Conservation (phyloP, 2,797 vertebrate genomes). For the Karalla daura region DNA sequence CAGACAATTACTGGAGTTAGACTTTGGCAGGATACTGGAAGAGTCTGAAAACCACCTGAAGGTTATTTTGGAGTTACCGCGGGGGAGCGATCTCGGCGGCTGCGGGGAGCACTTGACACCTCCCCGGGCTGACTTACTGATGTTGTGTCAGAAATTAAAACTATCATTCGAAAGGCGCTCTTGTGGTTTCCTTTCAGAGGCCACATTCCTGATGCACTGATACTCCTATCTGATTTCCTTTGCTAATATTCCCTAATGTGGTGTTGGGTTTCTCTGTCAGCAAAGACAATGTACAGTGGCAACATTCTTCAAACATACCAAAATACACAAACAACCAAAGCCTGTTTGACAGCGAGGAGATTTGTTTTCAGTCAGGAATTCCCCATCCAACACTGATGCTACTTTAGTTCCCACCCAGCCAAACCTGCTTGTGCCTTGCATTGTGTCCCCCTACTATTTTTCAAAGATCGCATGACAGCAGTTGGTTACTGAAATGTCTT, state of each 20-base stretch:
- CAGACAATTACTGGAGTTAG: neutral
- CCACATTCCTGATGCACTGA: slow-evolving; percentile 46
- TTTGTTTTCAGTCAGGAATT: slow-evolving; percentile 79
- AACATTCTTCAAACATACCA: slow-evolving; percentile 76
- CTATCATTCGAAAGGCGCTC: slow-evolving; percentile 56
- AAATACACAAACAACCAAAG: slow-evolving; percentile 61
- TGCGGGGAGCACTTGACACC: slow-evolving; percentile 40
- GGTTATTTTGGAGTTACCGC: neutral
- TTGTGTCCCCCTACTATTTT: slow-evolving; percentile 60
- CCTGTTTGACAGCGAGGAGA: slow-evolving; percentile 57
- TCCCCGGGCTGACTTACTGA: slow-evolving; percentile 29
- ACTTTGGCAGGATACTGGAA: neutral
- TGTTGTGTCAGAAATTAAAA: slow-evolving; percentile 58
- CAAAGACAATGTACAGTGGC: slow-evolving; percentile 68
- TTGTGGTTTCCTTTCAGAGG: slow-evolving; percentile 61
- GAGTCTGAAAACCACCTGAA: neutral
- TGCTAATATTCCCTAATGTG: slow-evolving; percentile 51
- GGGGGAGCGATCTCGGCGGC: neutral
- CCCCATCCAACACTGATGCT: slow-evolving; percentile 50
- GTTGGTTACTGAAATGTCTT: slow-evolving; percentile 58
- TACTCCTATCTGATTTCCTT: slow-evolving; percentile 40
- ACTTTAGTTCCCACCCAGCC: slow-evolving; percentile 64
- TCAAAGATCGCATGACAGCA: slow-evolving; percentile 64
- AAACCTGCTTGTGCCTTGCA: slow-evolving; percentile 61
- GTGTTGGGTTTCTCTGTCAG: slow-evolving; percentile 66